Conservation (phyloP, 1,140 invertebrate genomes). For the Lithobius niger region DNA sequence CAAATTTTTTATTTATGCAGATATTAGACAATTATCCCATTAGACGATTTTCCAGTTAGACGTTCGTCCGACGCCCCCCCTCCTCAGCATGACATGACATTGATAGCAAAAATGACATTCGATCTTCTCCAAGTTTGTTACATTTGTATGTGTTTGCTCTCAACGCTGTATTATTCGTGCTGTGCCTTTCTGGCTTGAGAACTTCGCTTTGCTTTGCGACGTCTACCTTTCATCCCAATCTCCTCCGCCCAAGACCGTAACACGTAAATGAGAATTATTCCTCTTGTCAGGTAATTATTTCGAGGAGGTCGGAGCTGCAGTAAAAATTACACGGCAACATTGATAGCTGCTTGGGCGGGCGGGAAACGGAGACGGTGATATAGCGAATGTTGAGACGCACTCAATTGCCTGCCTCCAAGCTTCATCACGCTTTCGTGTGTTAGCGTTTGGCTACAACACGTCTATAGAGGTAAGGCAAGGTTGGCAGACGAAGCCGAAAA, state of each 20-base stretch:
- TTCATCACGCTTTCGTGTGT: too few species aligned
- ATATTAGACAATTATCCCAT: too few species aligned
- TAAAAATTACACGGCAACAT: background rate
- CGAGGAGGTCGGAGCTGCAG: background rate
- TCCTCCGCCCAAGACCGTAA: background rate
- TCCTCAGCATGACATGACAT: background rate
- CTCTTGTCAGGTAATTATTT: slow-evolving; percentile 3
- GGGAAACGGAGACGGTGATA: too few species aligned
- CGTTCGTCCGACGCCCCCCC: background rate
- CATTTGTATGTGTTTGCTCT: too few species aligned
- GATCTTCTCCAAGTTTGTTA: background rate
- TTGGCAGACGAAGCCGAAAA: too few species aligned
- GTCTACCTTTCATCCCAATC: background rate
- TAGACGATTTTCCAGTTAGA: too few species aligned
- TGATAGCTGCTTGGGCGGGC: slow-evolving; percentile 1
- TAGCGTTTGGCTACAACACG: too few species aligned
- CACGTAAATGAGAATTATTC: background rate
- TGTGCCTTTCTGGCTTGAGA: background rate
- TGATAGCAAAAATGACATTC: background rate
- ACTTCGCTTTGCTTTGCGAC: background rate
- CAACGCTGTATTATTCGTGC: background rate
- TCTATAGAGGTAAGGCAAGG: too few species aligned
- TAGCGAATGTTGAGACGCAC: too few species aligned
- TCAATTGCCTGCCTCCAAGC: too few species aligned
- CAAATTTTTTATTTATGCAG: too few species aligned